A percentile compares a stretch with the other conserved stretches of the same genome.
Evolutionary conservation across 2,797 vertebrate genomes (phyloP).

Genomic region (Tokudaia muenninki): DNA sequence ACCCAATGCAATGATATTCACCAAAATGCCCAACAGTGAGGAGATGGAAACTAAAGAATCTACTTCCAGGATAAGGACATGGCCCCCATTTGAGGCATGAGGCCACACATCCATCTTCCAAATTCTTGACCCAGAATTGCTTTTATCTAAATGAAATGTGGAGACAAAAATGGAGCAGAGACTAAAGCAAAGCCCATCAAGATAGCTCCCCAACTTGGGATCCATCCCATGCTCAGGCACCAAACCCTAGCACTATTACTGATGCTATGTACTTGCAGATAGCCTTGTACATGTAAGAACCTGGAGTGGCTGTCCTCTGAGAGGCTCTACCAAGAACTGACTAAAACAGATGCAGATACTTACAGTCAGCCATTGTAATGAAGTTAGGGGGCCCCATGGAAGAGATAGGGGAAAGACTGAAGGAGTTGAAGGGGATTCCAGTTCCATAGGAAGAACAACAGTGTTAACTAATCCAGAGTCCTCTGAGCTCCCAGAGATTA

Average conservation of each 20-base stretch:
- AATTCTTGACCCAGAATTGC: neutral
- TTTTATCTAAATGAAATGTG: neutral
- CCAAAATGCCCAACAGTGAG: neutral
- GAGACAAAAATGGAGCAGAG: neutral
- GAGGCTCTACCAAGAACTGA: neutral
- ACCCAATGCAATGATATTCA: neutral
- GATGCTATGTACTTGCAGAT: neutral
- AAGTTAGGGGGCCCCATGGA: neutral
- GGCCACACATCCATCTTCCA: neutral
- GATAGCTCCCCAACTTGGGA: neutral
- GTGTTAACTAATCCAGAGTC: neutral
- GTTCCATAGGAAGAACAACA: neutral
- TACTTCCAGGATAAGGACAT: neutral
- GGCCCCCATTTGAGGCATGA: neutral
- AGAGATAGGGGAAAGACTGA: neutral
- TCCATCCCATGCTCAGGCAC: neutral
- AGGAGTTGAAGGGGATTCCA: neutral
- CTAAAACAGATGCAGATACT: neutral
- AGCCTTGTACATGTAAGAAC: too few species aligned
- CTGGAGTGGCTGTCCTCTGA: neutral
- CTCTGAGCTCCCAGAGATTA: neutral
- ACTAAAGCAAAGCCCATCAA: neutral
- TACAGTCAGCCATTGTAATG: neutral
- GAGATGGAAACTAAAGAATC: neutral
- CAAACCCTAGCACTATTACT: neutral